These are phyloP conservation scores for Cochlearius cochlearius DNA, from an alignment of 2,113 vertebrate genomes.

Conservation along the genomic window DNA sequence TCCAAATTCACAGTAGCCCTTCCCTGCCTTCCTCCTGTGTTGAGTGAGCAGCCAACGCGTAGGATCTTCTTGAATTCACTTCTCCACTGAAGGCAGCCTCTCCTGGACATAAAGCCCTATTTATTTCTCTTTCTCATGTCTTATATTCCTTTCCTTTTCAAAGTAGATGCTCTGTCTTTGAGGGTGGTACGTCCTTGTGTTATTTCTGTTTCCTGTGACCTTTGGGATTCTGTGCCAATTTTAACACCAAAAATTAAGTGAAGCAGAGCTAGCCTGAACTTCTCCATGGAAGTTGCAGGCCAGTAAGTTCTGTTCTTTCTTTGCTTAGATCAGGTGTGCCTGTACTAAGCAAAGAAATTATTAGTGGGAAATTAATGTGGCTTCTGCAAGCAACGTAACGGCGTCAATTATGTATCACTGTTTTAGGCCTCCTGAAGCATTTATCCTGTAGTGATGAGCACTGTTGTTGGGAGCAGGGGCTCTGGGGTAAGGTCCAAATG, in stretches of 20 bases:
- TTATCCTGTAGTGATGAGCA: constrained; percentile 20
- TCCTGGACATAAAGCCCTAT: not conserved
- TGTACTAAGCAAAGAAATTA: not conserved
- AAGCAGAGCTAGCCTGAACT: not conserved
- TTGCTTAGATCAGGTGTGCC: not conserved
- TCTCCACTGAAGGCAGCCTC: not conserved
- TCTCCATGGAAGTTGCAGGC: not conserved
- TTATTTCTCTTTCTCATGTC: not conserved
- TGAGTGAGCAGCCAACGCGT: not conserved
- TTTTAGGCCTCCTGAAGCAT: constrained; percentile 27
- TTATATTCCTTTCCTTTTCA: not conserved
- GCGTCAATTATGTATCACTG: not conserved
- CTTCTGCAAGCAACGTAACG: not conserved
- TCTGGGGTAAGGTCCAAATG: not conserved
- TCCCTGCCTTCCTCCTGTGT: not conserved
- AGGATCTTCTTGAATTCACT: not conserved
- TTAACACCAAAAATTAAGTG: not conserved
- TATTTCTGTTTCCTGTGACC: not conserved
- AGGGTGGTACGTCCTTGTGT: not conserved
- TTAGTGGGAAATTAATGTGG: not conserved
- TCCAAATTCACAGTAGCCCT: not conserved
- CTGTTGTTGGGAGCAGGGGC: not conserved
- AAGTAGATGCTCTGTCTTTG: not conserved
- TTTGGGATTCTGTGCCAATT: constrained; percentile 14
- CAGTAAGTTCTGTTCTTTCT: not conserved